These are phyloP conservation scores for Engystomops pustulosus DNA, from an alignment of 2,113 vertebrate species.

Conservation along the genomic window DNA sequence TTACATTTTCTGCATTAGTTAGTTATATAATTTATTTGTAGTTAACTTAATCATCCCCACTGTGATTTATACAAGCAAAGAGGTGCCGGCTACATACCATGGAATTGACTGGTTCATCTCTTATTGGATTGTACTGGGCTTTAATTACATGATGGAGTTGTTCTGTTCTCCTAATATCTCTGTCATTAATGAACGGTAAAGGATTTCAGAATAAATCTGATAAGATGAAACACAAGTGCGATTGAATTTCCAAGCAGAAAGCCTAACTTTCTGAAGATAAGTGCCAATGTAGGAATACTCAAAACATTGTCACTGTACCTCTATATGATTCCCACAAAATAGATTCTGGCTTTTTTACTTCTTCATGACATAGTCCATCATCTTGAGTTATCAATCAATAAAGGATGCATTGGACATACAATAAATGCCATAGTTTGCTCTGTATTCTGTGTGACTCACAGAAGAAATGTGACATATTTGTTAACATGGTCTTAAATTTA, in stretches of 20 bases:
- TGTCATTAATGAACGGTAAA: neutral
- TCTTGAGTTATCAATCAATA: neutral
- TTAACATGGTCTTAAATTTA: too few species aligned
- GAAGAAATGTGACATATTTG: too few species aligned
- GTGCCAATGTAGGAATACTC: neutral
- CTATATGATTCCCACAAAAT: neutral
- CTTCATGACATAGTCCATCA: neutral
- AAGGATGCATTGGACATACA: neutral
- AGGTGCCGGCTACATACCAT: neutral
- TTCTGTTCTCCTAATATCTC: neutral
- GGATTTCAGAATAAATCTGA: neutral
- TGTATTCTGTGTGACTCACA: neutral
- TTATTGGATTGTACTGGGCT: neutral
- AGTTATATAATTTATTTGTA: too few species aligned
- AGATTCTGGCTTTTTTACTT: neutral
- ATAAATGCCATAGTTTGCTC: neutral
- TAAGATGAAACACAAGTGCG: neutral
- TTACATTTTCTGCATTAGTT: too few species aligned
- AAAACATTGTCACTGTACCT: neutral
- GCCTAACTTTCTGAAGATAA: neutral
- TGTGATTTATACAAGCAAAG: too few species aligned
- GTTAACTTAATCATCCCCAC: too few species aligned
- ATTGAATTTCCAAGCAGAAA: neutral
- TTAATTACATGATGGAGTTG: neutral
- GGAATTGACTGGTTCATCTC: neutral